Evolutionary conservation across 2,113 vertebrate species (phyloP).

Genomic region (Pao palembangensis): DNA sequence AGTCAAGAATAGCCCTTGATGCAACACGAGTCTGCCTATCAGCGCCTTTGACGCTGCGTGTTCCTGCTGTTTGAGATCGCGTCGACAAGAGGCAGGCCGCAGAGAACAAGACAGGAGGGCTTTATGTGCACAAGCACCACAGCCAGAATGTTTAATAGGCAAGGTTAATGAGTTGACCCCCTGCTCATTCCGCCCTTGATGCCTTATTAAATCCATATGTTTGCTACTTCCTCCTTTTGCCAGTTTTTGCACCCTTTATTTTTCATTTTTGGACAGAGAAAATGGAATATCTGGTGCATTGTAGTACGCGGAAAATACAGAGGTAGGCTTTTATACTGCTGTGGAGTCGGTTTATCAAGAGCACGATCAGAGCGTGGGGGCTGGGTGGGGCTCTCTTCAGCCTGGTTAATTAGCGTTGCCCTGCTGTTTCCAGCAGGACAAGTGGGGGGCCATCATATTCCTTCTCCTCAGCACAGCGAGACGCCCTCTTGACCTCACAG

Average conservation of each 20-base stretch:
- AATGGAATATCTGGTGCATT: constrained; percentile 21
- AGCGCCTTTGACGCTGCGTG: constrained; percentile 35
- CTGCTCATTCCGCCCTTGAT: constrained; percentile 12
- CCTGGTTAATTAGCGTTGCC: constrained; percentile 64
- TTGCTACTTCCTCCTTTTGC: constrained; percentile 28
- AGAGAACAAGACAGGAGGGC: constrained; percentile 22
- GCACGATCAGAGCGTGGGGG: constrained; percentile 17
- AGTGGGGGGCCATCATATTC: constrained; percentile 52
- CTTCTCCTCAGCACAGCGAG: constrained; percentile 52
- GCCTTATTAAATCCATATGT: constrained; percentile 42
- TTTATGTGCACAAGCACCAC: constrained; percentile 2
- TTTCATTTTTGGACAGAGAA: constrained; percentile 1
- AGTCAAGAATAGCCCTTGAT: constrained; percentile 20
- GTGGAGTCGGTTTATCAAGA: constrained; percentile 51
- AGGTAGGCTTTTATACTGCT: constrained; percentile 49
- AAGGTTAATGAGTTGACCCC: constrained; percentile 52
- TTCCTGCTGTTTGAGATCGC: constrained; percentile 24
- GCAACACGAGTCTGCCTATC: constrained; percentile 29
- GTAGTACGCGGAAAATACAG: constrained; percentile 48
- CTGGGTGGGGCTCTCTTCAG: constrained; percentile 47
- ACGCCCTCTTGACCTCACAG: constrained; percentile 47
- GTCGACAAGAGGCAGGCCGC: constrained; percentile 27
- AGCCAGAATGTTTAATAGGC: constrained; percentile 40
- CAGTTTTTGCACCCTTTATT: not conserved
- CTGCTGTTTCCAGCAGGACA: constrained; percentile 52